Percentiles rank a stretch among this genome's conserved stretches.
Evolutionary conservation across 2,797 vertebrate species (phyloP).

Genomic region (Lutjanus argentimaculatus): DNA sequence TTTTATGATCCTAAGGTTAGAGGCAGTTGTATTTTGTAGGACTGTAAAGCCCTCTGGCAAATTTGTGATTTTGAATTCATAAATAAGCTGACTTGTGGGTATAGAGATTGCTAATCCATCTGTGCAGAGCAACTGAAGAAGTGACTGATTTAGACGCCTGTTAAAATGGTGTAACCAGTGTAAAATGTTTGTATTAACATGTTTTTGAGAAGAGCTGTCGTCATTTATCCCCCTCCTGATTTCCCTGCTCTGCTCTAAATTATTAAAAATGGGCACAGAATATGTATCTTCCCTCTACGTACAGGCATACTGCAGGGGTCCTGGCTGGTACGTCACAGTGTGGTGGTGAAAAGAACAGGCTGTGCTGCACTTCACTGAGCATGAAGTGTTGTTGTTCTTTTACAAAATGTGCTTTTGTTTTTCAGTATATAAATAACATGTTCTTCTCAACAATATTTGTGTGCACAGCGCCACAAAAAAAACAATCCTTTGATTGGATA

Average conservation of each 20-base stretch:
- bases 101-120: background rate
- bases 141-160: background rate
- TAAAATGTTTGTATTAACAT: background rate
- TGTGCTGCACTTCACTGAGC: slow-evolving; percentile 32
- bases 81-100: slow-evolving; percentile 7
- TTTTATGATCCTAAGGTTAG: background rate
- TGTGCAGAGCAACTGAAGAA: slow-evolving; percentile 3
- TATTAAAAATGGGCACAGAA: slow-evolving; percentile 11
- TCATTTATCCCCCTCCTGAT: slow-evolving; percentile 12
- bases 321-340: slow-evolving; percentile 38
- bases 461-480: background rate
- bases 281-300: slow-evolving; percentile 19
- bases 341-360: slow-evolving; percentile 36
- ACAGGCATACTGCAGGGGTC: slow-evolving; percentile 39
- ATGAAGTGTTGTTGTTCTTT: slow-evolving; percentile 15
- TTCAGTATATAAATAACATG: background rate
- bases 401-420: slow-evolving; percentile 11
- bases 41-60: background rate
- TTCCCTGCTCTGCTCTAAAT: slow-evolving; percentile 21
- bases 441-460: background rate
- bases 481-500: background rate
- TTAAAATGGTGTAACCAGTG: background rate
- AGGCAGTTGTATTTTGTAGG: background rate
- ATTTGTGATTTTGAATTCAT: slow-evolving; percentile 14
- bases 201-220: background rate